phyloP scores from a whole-genome alignment of 2,113 vertebrate genomes.

The Mesembrinibis cayennensis region DNA sequence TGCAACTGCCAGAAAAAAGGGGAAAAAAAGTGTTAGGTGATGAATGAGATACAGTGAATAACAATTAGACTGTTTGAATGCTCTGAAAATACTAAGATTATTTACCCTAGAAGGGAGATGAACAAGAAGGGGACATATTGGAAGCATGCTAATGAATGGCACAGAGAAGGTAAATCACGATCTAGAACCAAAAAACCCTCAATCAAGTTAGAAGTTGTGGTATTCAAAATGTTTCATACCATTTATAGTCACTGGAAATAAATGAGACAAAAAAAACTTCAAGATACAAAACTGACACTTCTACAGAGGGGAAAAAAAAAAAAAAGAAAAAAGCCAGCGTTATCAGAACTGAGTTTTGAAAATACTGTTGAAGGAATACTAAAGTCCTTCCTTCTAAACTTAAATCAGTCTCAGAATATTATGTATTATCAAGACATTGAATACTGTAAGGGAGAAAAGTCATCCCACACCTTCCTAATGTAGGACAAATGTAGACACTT shows the following conservation, averaged over 20 bases:
- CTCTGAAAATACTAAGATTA: neutral
- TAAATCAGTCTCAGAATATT: neutral
- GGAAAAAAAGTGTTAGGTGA: neutral
- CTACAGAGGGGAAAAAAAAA: neutral
- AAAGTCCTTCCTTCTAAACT: neutral
- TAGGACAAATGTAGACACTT: conserved; percentile 10
- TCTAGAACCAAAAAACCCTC: neutral
- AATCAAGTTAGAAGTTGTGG: neutral
- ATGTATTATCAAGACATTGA: neutral
- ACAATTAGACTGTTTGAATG: neutral
- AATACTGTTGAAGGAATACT: neutral
- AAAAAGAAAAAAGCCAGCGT: neutral
- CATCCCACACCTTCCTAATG: neutral
- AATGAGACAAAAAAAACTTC: neutral
- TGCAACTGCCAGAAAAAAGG: neutral
- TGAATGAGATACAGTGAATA: neutral
- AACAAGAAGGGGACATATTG: neutral
- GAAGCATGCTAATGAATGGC: neutral
- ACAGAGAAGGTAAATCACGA: neutral
- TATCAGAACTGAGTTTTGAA: neutral
- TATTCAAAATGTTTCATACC: neutral
- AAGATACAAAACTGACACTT: neutral
- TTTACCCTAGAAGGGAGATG: neutral
- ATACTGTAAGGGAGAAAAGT: neutral
- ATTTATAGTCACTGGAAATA: neutral